Evolutionary conservation across 2,888 invertebrate genomes (phyloP), one percentile per base, ranked within the genome.

Genomic region (Terebella lapidaria): DNA sequence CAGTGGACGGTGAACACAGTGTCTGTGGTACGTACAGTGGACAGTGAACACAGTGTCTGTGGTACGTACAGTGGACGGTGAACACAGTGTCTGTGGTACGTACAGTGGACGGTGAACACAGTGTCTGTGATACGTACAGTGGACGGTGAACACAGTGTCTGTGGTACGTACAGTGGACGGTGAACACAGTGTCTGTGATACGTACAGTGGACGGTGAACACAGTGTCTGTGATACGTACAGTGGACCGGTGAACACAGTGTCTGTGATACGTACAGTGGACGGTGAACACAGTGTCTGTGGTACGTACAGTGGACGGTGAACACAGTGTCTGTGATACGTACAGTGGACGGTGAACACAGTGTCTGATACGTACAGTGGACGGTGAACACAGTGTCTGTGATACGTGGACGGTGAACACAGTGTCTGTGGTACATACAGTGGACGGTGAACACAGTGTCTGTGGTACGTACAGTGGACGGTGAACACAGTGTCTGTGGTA

Each of bases 21-120:
- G 10, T 15, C n/a, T 15, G 10, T 15, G n/a, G 2, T 5, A 26
- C 55, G 25, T 66, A 80, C 78, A 20, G 77, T 72, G 5, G 74
- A 63, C n/a, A n/a, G n/a, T n/a, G n/a, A n/a, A n/a, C n/a, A n/a
- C n/a, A n/a, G 10, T 35, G 42, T 35, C n/a, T 15, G 10, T 35
- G 42, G n/a, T 10, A 10, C 42, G n/a, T n/a, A n/a, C n/a, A n/a
- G n/a, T 35, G 42, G 10, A 15, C 42, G 10, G 42, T 15, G 10
- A 35, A 35, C 10, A n/a, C n/a, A n/a, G n/a, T 35, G 10, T 15
- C n/a, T 15, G 10, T 15, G n/a, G 2, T 5, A 26, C 55, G 25
- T 66, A 80, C 78, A 20, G 77, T 72, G 5, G 74, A 63, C 20
- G 76, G 68, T n/a, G n/a, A n/a, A n/a, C n/a, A n/a, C n/a, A n/a